Evolutionary conservation across 2,888 invertebrate species (phyloP), one percentile per base, ranked within the genome.

Genomic region (Brachypalpus laphriformis): DNA sequence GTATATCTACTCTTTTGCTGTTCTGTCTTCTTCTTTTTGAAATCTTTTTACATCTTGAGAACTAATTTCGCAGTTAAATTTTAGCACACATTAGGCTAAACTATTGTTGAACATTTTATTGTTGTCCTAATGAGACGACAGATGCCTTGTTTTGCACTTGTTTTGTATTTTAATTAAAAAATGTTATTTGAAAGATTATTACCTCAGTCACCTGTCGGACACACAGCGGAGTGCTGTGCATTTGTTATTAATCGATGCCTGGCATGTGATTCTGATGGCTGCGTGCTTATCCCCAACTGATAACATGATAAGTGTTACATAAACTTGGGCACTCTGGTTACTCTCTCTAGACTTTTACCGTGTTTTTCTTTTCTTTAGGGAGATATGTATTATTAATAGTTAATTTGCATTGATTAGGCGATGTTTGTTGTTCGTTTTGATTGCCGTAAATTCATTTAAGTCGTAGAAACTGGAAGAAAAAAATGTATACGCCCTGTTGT

Each of bases 231-330:
- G 25, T 40, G 51, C 25, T 59, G 40, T 47, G 66, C 66, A 59
- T 59, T 59, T 70, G 68, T 66, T 66, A 49, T 63, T 66, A 57
- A 56, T 77, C 42, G 34, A 70, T 54, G 25, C 9, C 51, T 34
- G 8, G 68, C 77, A 77, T 77, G 77, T 77, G 77, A 77, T 70
- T 68, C 22, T 25, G 40, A 45, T 45, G 61, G 68, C 31, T 28
- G 22, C 16, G 68, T 57, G 77, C 70, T 71, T 71, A 71, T 78
- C 77, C 70, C 8, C 11, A 28, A 25, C 71, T 71, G 77, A 78
- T 78, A 78, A 78, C 61, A 78, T 40, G 77, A 63, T 71, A 63
- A 71, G 54, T 78, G 70, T 78, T 78, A 78, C 56, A 78, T 78
- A 78, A 78, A 78, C 56, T 65, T 5, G 11, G 20, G 3, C 25